Conservation (phyloP, 2,113 vertebrate species). For the Gymnorhina tibicen region DNA sequence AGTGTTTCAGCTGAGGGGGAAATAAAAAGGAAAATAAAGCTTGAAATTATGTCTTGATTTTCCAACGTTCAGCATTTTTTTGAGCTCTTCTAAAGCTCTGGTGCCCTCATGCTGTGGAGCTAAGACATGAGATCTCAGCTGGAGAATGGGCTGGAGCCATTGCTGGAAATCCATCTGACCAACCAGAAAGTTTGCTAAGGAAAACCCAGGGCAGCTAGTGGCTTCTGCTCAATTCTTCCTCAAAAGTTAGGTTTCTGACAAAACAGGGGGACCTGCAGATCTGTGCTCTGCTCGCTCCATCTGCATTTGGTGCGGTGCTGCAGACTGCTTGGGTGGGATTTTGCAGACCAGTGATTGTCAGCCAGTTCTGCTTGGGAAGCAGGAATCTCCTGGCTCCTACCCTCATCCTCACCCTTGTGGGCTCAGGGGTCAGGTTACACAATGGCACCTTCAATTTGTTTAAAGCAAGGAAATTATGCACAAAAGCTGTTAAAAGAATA, state of each 20-base stretch:
- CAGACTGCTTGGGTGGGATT: background rate
- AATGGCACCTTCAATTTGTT: constrained; percentile 19
- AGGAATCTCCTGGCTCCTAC: background rate
- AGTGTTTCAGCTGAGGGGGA: background rate
- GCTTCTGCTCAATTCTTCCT: background rate
- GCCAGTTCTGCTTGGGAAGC: background rate
- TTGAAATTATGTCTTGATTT: background rate
- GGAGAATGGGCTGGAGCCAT: background rate
- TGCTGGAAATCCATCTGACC: background rate
- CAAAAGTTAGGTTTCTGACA: background rate
- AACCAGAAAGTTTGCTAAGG: background rate
- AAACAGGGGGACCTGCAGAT: background rate
- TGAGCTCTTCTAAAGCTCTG: background rate
- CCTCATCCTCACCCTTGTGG: rapidly evolving
- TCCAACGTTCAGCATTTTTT: rapidly evolving
- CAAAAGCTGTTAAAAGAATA: constrained; percentile 38
- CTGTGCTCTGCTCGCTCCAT: background rate
- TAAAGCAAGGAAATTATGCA: constrained; percentile 3
- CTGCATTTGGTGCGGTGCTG: rapidly evolving
- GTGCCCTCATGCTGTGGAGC: constrained; percentile 26
- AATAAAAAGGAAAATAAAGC: background rate
- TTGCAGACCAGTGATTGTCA: background rate
- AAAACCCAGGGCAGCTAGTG: background rate
- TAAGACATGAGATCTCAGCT: background rate
- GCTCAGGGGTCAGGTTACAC: background rate